Conservation (phyloP, 2,888 invertebrate genomes). For the Pseudolycoriella hygida region DNA sequence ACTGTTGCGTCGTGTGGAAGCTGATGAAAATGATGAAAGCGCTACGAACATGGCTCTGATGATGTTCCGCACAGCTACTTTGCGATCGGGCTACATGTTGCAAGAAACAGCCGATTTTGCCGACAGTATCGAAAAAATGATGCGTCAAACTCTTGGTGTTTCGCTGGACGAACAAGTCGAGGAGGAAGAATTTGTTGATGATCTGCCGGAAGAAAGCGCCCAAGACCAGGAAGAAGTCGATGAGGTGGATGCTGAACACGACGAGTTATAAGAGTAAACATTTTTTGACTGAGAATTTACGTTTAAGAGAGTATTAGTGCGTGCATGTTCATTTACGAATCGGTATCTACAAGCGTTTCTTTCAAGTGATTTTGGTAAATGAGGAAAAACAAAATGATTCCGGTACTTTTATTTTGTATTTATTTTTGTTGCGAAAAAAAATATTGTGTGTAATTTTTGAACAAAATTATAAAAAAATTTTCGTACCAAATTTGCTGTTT, state of each 20-base stretch:
- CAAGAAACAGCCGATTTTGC: conserved; percentile 77
- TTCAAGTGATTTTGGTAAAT: no score
- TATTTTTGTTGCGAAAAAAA: no score
- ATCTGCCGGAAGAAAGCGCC: conserved; percentile 26
- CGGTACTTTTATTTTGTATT: no score
- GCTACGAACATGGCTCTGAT: conserved; percentile 74
- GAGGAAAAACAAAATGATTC: no score
- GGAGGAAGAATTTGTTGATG: conserved; percentile 28
- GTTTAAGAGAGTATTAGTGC: no score
- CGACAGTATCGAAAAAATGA: conserved; percentile 74
- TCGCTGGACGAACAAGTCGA: conserved; percentile 48
- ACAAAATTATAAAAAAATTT: no score
- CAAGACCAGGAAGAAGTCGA: conserved; percentile 29
- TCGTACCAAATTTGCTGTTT: no score
- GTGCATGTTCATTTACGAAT: no score
- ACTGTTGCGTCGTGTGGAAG: conserved; percentile 62
- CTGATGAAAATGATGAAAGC: conserved; percentile 55
- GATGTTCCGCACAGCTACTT: conserved; percentile 82
- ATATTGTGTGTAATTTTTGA: no score
- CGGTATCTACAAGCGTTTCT: no score
- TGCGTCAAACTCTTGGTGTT: conserved; percentile 63
- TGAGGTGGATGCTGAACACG: conserved; percentile 32
- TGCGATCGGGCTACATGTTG: conserved; percentile 87
- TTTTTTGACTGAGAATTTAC: no score
- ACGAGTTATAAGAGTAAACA: conserved; percentile 35